A percentile compares a stretch with the other conserved stretches of the same genome.
Conservation (phyloP, 2,113 vertebrate species). For the Nothobranchius kuhntae region DNA sequence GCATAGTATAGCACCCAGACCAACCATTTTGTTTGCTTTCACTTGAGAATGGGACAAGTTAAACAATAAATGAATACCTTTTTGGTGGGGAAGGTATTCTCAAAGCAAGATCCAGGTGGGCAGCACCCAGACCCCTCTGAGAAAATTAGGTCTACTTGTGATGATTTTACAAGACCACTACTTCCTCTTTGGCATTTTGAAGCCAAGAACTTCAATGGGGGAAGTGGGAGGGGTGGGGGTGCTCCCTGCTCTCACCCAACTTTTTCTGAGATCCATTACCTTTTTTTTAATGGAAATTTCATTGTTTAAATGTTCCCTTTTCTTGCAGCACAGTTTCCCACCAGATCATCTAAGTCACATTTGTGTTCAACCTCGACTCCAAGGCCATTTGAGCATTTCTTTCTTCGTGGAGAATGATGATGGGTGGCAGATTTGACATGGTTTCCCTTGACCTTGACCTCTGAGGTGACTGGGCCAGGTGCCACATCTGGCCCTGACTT, state of each 20-base stretch:
- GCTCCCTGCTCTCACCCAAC: slow-evolving; percentile 10
- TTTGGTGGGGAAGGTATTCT: slow-evolving; percentile 21
- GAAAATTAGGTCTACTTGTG: slow-evolving; percentile 62
- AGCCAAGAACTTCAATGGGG: slow-evolving; percentile 17
- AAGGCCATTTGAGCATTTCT: slow-evolving; percentile 53
- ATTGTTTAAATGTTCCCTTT: slow-evolving; percentile 28
- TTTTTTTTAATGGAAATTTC: slow-evolving; percentile 12
- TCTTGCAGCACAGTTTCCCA: slow-evolving; percentile 12
- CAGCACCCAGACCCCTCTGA: slow-evolving; percentile 57
- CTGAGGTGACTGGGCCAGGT: slow-evolving; percentile 70
- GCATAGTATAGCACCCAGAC: no score
- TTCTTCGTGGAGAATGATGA: slow-evolving; percentile 64
- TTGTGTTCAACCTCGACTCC: slow-evolving; percentile 23
- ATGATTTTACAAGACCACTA: slow-evolving; percentile 73
- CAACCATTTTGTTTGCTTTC: no score
- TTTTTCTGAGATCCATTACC: neutral
- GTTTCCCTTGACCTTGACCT: slow-evolving; percentile 82
- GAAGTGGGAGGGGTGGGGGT: neutral
- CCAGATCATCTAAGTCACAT: slow-evolving; percentile 8
- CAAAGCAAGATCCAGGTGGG: slow-evolving; percentile 60
- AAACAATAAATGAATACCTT: no score
- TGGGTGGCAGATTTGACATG: slow-evolving; percentile 80
- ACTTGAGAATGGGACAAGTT: no score
- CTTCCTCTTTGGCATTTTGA: slow-evolving; percentile 59
- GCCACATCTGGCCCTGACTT: slow-evolving; percentile 80